A percentile compares a stretch with the other conserved stretches of the same genome.
These are phyloP conservation scores for Hippopotamus amphibius DNA, from an alignment of 2,113 vertebrate species.

Conservation along the genomic window DNA sequence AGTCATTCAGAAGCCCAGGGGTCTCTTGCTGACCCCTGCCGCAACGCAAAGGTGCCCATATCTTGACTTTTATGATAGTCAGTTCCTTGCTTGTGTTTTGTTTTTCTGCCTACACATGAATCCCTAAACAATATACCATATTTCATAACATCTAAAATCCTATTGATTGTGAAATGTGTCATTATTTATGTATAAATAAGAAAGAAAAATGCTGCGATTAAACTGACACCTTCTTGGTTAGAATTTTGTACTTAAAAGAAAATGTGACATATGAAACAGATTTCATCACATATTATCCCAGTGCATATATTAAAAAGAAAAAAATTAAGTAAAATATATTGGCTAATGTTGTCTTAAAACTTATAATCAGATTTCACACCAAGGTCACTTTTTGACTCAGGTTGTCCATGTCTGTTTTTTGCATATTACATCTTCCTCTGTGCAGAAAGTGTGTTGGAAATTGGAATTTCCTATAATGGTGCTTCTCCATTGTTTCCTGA, in stretches of 20 bases:
- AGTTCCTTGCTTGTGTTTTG: neutral
- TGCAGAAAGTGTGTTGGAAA: neutral
- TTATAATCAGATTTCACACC: neutral
- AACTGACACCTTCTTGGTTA: neutral
- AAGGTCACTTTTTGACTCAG: neutral
- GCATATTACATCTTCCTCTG: no score
- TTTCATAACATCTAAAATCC: neutral
- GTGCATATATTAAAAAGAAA: neutral
- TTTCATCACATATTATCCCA: neutral
- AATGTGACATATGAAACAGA: neutral
- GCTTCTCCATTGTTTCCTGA: neutral
- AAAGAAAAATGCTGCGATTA: neutral
- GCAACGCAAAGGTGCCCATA: neutral
- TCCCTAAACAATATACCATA: neutral
- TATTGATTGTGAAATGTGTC: neutral
- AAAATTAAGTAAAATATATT: neutral
- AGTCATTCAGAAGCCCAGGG: neutral
- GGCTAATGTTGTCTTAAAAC: neutral
- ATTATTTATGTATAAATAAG: neutral
- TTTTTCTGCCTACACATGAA: neutral
- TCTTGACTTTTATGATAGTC: neutral
- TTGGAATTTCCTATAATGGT: neutral
- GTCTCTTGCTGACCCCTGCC: neutral
- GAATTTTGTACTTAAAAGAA: neutral
- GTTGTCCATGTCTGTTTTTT: neutral